Evolutionary conservation across 2,888 invertebrate genomes (phyloP), one percentile per base, ranked within the genome.

Genomic region (Cataglyphis rosenhaueri): DNA sequence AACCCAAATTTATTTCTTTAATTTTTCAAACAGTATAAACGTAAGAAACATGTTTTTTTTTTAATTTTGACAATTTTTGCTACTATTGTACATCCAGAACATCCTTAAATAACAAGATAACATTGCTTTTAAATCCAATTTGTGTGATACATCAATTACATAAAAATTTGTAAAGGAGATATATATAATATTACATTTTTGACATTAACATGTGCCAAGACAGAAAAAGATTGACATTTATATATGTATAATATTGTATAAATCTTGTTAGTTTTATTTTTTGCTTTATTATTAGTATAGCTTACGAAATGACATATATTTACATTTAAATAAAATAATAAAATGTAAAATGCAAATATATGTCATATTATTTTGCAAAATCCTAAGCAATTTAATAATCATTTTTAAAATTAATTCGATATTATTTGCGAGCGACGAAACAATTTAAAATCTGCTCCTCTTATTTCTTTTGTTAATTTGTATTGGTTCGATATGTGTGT

Each of bases 341-440:
- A 21, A 21, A 21, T 6, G 3, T 70, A 57, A 55, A 38, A 35
- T 35, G 1, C 3, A 48, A 5, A 32, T 25, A 2, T 18, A 21
- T 52, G 4, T 10, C 15, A 35, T 15, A 25, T 18, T 55, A 70
- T 25, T 55, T 70, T 35, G 35, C 15, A 15, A 32, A 70, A 55
- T 15, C 55, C 32, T 55, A 70, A 35, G 21, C 55, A 35, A n/a
- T 41, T 41, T 0, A 57, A n/a, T 59, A n/a, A 57, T 25, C 12
- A 21, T 8, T 74, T 48, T 62, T 15, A 15, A 18, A 84, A 82
- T 71, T 65, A 76, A 8, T 65, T 41, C 71, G 64, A 59, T 29
- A 25, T 66, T 59, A 71, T 44, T 66, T 29, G 41, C 71, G 48
- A 73, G 41, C n/a, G 66, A 21, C 29, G 12, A 83, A 71, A 25